Conservation (phyloP, 2,888 invertebrate genomes). For the Dexiosoma caninum region DNA sequence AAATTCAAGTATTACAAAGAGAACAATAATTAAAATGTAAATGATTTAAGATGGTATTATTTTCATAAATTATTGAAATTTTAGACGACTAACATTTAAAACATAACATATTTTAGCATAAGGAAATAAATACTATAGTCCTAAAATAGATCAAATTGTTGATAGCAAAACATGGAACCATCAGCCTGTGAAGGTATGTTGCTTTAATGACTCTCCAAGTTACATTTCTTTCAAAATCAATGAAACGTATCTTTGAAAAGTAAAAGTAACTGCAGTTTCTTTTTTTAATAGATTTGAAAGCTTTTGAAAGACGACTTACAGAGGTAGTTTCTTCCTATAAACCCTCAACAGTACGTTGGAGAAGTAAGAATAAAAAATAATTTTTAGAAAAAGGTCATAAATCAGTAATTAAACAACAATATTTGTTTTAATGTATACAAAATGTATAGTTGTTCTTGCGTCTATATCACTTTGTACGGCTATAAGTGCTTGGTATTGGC, state of each 20-base stretch:
- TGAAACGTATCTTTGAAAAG: slow-evolving; percentile 55
- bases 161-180: slow-evolving; percentile 82
- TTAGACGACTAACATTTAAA: neutral
- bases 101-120: neutral
- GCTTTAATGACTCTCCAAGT: neutral
- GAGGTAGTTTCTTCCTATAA: slow-evolving; percentile 98
- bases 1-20: neutral
- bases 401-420: neutral
- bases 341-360: slow-evolving; percentile 96
- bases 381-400: neutral
- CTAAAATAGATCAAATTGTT: neutral
- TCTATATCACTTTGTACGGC: slow-evolving; percentile 94
- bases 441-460: slow-evolving; percentile 86
- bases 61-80: slow-evolving; percentile 4
- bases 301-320: slow-evolving; percentile 96
- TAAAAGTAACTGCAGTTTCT: neutral
- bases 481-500: slow-evolving; percentile 97
- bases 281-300: slow-evolving; percentile 90
- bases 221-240: neutral
- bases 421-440: neutral
- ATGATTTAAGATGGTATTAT: slow-evolving; percentile 9
- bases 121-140: neutral
- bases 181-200: slow-evolving; percentile 92
- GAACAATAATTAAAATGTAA: slow-evolving; percentile 16
- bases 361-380: slow-evolving; percentile 83